Conservation (phyloP, 1,140 invertebrate species). For the Drosophila erecta region DNA sequence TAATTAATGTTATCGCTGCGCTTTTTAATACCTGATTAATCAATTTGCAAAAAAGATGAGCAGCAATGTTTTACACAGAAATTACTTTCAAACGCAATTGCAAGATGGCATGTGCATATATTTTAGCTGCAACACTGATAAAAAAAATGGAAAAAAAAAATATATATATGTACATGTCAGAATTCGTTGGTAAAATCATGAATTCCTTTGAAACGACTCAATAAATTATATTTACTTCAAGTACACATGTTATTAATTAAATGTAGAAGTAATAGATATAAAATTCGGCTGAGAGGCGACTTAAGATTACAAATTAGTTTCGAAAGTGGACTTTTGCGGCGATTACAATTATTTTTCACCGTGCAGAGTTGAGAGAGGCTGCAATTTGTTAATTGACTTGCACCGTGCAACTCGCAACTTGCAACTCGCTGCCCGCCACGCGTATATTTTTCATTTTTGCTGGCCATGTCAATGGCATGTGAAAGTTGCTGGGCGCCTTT, state of each 20-base stretch:
- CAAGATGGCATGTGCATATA: not conserved
- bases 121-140: not conserved
- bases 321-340: slow-evolving; percentile 1
- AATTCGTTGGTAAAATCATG: not conserved
- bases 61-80: not conserved
- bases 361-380: slow-evolving; percentile 14
- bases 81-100: slow-evolving; percentile 2
- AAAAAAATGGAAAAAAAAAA: not conserved
- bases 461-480: slow-evolving; percentile 71
- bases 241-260: not conserved
- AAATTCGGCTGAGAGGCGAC: not conserved
- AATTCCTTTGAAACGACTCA: not conserved
- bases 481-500: slow-evolving; percentile 74
- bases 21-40: not conserved
- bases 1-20: not conserved
- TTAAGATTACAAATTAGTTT: not conserved
- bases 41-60: not conserved
- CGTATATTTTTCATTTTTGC: not conserved
- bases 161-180: no score
- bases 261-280: not conserved
- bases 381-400: slow-evolving; percentile 63
- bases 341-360: slow-evolving; percentile 13
- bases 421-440: not conserved
- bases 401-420: slow-evolving; percentile 24
- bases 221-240: not conserved